These are phyloP conservation scores for Megastigmus dorsalis DNA, from an alignment of 2,888 invertebrate genomes.

Conservation along the genomic window DNA sequence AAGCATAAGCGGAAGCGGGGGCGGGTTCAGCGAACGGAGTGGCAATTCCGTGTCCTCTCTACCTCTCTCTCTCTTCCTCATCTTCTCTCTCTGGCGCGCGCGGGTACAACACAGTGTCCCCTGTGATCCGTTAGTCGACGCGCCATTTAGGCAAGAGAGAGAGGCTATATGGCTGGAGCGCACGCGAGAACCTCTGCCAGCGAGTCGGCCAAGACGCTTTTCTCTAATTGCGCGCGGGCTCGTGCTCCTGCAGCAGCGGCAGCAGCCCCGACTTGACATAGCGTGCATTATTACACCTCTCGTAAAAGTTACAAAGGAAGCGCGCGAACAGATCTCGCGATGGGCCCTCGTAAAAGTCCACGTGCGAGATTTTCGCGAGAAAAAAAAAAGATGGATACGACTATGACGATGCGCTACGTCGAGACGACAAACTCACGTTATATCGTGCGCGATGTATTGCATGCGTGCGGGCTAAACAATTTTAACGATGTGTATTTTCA, in stretches of 20 bases:
- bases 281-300: constrained; percentile 57
- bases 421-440: too few relatives aligned
- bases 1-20: constrained; percentile 19
- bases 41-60: constrained; percentile 17
- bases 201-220: constrained; percentile 63
- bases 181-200: not conserved
- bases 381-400: too few relatives aligned
- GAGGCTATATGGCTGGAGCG: not conserved
- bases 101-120: constrained; percentile 8
- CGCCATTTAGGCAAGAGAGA: constrained; percentile 31
- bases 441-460: too few relatives aligned
- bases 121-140: constrained; percentile 36
- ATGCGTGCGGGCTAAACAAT: too few relatives aligned
- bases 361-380: not conserved
- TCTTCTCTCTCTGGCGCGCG: not conserved
- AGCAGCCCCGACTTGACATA: constrained; percentile 44
- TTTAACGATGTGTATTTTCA: too few relatives aligned
- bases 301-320: constrained; percentile 60
- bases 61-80: constrained; percentile 1
- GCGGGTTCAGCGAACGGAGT: not conserved
- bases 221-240: constrained; percentile 67
- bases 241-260: too few relatives aligned
- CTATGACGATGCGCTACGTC: too few relatives aligned
- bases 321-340: not conserved
- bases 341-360: not conserved